Base-by-base conservation (phyloP, 2,113 vertebrate genomes). In the Peromyscus leucopus region DNA sequence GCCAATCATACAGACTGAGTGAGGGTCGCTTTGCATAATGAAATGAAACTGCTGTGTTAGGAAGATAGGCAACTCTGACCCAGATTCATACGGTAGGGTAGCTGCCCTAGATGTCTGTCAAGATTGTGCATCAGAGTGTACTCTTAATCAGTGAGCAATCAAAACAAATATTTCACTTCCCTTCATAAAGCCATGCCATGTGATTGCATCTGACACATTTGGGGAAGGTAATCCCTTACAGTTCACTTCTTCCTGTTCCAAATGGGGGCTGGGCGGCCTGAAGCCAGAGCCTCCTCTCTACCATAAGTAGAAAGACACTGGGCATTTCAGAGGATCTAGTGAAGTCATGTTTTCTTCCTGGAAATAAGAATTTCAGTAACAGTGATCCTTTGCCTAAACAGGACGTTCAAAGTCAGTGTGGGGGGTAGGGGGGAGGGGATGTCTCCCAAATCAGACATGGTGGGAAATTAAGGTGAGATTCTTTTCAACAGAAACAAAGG, bases 81-180 rank as follows among this genome's bases (percentile, higher is more conserved):
- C 94, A 97, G 86, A 97, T 97, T 96, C 71, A 72, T 87, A 90
- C 79, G 88, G 91, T 86, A 91, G 89, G 65, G 61, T 78, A 89
- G 91, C 57, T 97, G 94, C 93, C 97, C 96, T 96, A 71, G 91
- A 96, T 94, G 89, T 95, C 96, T 97, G 97, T 97, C 98, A 95
- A 92, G 94, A 97, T 90, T 98, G 94, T 97, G 96, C 97, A 97
- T 83, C 93, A 87, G 95, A 97, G 89, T 97, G 96, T 96, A 87
- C 80, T 97, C 94, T 90, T 97, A 94, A 97, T 97, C 96, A 96
- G 95, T 48, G 96, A 98, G 93, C 97, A 96, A 97, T 97, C 98
- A 97, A 96, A 97, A 97, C 98, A 98, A 98, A 97, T 97, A 97
- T 95, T 96, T 97, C 98, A 97, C 86, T 97, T 84, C 17, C n/a